Evolutionary conservation across 2,888 invertebrate genomes (phyloP).

Genomic region (Heliconius erato): DNA sequence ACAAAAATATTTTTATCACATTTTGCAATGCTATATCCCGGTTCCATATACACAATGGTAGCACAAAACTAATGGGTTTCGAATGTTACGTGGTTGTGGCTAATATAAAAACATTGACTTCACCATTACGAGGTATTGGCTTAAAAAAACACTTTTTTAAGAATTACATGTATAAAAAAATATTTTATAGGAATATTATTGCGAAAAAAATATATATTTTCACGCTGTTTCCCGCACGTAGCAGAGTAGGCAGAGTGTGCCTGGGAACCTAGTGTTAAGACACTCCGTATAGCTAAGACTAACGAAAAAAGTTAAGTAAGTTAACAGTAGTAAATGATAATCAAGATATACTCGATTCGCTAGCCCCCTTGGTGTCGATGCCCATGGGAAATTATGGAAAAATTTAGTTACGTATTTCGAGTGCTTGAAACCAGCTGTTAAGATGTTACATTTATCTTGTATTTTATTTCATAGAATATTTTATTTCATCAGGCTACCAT

Average conservation of each 20-base stretch:
- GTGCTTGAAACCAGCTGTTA: slow-evolving; percentile 12
- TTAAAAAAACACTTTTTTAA: background rate
- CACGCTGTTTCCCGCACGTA: no score
- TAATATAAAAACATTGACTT: slow-evolving; percentile 45
- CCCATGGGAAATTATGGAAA: slow-evolving; percentile 44
- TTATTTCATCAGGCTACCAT: background rate
- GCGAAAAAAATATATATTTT: background rate
- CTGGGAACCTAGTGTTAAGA: no score
- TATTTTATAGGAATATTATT: background rate
- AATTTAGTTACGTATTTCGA: slow-evolving; percentile 23
- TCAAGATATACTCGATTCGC: slow-evolving; percentile 15
- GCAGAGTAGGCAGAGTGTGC: no score
- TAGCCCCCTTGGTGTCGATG: slow-evolving; percentile 3
- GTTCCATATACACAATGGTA: slow-evolving; percentile 35
- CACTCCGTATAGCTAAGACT: no score
- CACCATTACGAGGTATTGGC: background rate
- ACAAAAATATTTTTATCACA: background rate
- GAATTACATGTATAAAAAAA: background rate
- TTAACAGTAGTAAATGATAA: slow-evolving; percentile 6
- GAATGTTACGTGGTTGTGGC: slow-evolving; percentile 51
- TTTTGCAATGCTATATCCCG: slow-evolving; percentile 34
- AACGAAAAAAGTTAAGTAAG: no score
- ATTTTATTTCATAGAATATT: background rate
- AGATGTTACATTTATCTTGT: background rate
- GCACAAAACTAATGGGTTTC: slow-evolving; percentile 60